A percentile compares a stretch with the other conserved stretches of the same genome.
phyloP scores from a whole-genome alignment of 2,888 invertebrate genomes.

The Aethes cnicana region DNA sequence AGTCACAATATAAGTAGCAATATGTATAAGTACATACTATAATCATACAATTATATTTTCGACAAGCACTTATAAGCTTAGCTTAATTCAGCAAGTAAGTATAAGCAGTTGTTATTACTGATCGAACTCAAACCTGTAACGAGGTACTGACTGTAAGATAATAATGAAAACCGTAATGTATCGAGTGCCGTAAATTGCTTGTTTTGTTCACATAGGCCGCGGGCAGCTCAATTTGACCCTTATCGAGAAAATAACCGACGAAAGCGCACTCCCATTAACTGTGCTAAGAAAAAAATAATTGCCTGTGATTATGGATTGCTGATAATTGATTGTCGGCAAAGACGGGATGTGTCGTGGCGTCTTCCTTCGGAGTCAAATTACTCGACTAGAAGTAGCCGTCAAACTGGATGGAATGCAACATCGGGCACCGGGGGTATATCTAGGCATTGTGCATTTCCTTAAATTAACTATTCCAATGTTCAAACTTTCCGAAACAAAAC shows the following conservation, averaged over 20 bases:
- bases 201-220: constrained; percentile 71
- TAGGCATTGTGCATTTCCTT: too few relatives aligned
- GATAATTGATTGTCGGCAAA: constrained; percentile 66
- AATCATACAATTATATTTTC: too few relatives aligned
- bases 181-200: constrained; percentile 67
- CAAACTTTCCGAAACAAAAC: too few relatives aligned
- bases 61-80: too few relatives aligned
- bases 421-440: too few relatives aligned
- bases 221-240: constrained; percentile 73
- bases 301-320: constrained; percentile 73
- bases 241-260: constrained; percentile 75
- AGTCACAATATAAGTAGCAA: too few relatives aligned
- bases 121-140: constrained; percentile 48
- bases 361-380: constrained; percentile 49
- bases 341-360: constrained; percentile 56
- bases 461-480: too few relatives aligned
- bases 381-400: constrained; percentile 35
- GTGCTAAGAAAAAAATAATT: constrained; percentile 71
- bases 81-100: too few relatives aligned
- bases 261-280: constrained; percentile 69
- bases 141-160: constrained; percentile 58
- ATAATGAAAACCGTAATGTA: constrained; percentile 68
- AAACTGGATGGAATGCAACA: constrained; percentile 16
- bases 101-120: constrained; percentile 42
- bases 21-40: too few relatives aligned